These are phyloP conservation scores for Grammomys surdaster DNA, from an alignment of 2,113 vertebrate genomes.

Conservation along the genomic window DNA sequence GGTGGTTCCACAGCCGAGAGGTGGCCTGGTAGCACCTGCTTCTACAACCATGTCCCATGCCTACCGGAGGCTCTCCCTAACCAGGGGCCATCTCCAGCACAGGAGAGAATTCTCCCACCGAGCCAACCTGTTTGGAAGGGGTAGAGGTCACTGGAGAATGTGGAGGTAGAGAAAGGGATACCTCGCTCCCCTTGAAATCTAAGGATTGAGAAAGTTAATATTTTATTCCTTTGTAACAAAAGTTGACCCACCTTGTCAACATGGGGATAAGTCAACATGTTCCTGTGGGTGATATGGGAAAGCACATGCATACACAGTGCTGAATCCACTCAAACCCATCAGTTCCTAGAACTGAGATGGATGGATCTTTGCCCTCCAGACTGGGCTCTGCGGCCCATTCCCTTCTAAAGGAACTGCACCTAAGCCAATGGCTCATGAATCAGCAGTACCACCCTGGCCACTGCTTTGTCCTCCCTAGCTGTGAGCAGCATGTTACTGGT, in stretches of 20 bases:
- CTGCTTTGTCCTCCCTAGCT: accelerated
- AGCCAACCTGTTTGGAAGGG: neutral
- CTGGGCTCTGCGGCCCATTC: neutral
- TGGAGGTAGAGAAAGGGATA: neutral
- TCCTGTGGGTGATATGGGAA: neutral
- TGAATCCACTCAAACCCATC: neutral
- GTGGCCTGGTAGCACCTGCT: neutral
- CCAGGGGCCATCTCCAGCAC: neutral
- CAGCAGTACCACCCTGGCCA: neutral
- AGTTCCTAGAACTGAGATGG: neutral
- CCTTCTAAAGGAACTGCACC: neutral
- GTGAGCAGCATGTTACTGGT: neutral
- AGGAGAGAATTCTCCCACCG: neutral
- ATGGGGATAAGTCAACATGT: neutral
- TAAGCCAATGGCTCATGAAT: neutral
- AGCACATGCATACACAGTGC: accelerated
- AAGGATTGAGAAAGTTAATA: neutral
- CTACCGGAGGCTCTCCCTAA: neutral
- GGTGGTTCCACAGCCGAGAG: neutral
- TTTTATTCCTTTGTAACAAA: neutral
- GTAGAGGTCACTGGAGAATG: neutral
- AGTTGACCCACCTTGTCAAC: neutral
- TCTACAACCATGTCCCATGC: neutral
- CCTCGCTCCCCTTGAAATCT: neutral
- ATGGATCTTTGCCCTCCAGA: too few relatives aligned